A percentile compares a stretch with the other conserved stretches of the same genome.
Evolutionary conservation across 2,888 invertebrate genomes (phyloP).

Genomic region (Didymodactylos carnosus): DNA sequence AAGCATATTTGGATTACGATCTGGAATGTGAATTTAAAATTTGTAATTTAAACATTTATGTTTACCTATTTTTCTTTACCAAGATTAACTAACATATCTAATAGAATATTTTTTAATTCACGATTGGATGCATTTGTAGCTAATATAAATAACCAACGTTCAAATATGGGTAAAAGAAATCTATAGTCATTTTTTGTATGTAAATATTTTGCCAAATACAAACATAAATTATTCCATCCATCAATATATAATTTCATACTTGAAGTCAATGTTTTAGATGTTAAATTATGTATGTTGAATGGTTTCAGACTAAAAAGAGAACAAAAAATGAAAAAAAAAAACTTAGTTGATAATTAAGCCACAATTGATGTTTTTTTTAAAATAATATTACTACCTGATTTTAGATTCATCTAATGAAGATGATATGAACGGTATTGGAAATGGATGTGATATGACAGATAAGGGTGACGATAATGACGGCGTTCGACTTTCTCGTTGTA

Average conservation of each 20-base stretch:
- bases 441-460: no score
- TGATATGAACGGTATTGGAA: no score
- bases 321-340: no score
- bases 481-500: neutral
- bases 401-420: neutral
- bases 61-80: neutral
- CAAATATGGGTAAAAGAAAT: neutral
- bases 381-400: neutral
- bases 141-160: neutral
- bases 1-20: no score
- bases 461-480: neutral
- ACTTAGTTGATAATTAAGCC: no score
- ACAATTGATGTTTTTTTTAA: neutral
- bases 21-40: no score
- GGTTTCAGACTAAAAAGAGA: no score
- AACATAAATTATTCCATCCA: neutral
- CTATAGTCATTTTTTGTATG: neutral
- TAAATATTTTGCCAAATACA: neutral
- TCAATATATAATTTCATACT: neutral
- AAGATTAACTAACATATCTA: neutral
- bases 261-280: no score
- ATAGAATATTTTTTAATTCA: neutral
- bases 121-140: neutral
- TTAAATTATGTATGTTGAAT: no score
- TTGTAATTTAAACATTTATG: neutral